phyloP scores from a whole-genome alignment of 2,113 vertebrate species.

The Chamaea fasciata region DNA sequence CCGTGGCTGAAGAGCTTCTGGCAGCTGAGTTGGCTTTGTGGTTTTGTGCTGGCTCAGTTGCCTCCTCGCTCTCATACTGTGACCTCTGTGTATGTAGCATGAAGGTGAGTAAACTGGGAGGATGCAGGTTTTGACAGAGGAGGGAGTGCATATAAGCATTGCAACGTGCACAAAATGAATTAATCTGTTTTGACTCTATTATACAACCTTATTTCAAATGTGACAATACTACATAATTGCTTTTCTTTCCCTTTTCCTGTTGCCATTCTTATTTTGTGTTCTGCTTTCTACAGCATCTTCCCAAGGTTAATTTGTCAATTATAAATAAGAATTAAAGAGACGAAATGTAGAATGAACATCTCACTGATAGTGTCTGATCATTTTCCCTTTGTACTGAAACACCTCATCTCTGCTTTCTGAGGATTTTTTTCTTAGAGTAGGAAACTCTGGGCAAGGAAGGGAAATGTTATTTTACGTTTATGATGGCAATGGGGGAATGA shows the following conservation, averaged over 20 bases:
- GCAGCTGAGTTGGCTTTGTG: not conserved
- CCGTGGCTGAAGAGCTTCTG: rapidly evolving
- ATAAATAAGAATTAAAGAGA: not conserved
- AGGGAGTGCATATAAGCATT: not conserved
- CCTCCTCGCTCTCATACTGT: rapidly evolving
- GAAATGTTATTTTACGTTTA: not conserved
- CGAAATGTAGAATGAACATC: not conserved
- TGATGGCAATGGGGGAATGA: not conserved
- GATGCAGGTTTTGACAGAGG: not conserved
- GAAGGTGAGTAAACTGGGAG: not conserved
- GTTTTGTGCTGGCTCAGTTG: not conserved
- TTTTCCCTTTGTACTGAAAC: not conserved
- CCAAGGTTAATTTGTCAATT: not conserved
- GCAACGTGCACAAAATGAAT: not conserved
- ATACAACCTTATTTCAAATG: not conserved
- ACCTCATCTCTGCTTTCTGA: not conserved
- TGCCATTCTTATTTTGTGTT: not conserved
- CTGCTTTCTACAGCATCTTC: not conserved
- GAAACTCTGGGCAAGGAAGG: not conserved
- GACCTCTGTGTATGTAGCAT: not conserved
- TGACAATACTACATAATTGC: not conserved
- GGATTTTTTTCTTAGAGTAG: not conserved
- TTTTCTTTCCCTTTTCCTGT: not conserved
- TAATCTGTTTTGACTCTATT: not conserved
- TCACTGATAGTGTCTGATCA: not conserved